Evolutionary conservation across 2,888 invertebrate genomes (phyloP), one percentile per base, ranked within the genome.

Genomic region (Bruchidius siliquastri): DNA sequence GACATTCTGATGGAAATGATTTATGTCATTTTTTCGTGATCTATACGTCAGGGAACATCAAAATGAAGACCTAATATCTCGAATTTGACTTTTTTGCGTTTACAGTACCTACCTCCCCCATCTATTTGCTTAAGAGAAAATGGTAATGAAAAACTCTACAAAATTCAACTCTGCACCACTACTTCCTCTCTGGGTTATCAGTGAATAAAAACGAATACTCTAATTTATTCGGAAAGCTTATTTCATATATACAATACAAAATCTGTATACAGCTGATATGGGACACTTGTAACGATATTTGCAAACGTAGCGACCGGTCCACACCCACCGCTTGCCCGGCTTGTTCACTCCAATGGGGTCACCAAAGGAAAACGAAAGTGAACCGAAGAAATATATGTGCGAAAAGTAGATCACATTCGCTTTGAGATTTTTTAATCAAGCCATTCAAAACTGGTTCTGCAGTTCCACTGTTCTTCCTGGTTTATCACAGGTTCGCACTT

Each of bases 331-430:
- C 10, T 49, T 49, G 49, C 18, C 49, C 49, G 1, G 49, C 49
- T 49, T 49, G 49, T 49, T 8, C 10, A 49, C n/a, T n/a, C 49
- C 49, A 49, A 49, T 49, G 13, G 49, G 49, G 49, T 49, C 49
- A 18, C 49, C 70, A 72, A 75, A 75, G 75, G 73, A 75, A 75
- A 75, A 72, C 73, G 75, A 75, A 75, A 75, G 75, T 75, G 73
- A 72, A 71, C 71, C 71, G 73, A 69, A 72, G 71, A 72, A 32
- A 72, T 67, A 73, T 71, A 73, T 72, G 67, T 69, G 71, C 71
- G 72, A 67, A 66, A 75, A 71, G 75, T 75, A 75, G 75, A 75
- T 73, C 75, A 75, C 73, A 73, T 72, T 73, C 73, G 73, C 75
- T 73, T 75, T 75, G 69, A 75, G 67, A 75, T 73, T 73, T 74